Percentiles rank a stretch among this genome's conserved stretches.
phyloP scores from a whole-genome alignment of 2,888 invertebrate species.

The Aspidiotus destructor region DNA sequence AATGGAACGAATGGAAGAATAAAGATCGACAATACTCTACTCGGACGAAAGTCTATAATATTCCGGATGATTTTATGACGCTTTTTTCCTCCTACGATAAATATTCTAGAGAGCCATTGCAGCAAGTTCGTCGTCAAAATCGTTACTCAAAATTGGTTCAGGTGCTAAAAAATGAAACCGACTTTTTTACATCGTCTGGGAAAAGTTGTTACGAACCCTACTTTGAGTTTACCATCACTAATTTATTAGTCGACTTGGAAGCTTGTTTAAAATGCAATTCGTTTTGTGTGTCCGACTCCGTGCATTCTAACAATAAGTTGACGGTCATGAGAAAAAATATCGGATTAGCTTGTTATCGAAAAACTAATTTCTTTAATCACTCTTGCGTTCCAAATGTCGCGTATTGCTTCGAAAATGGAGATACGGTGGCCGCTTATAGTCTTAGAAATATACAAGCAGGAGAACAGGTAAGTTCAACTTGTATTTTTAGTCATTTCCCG shows the following conservation, averaged over 20 bases:
- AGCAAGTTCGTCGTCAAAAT: conserved; percentile 14
- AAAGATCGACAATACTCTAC: conserved; percentile 11
- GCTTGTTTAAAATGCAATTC: conserved; percentile 29
- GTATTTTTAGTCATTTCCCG: background rate
- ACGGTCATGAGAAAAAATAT: conserved; percentile 20
- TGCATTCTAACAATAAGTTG: conserved; percentile 8
- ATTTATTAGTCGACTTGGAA: conserved; percentile 25
- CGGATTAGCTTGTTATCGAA: conserved; percentile 28
- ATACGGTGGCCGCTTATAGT: conserved; percentile 16
- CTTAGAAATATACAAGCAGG: conserved; percentile 22
- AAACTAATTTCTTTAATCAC: conserved; percentile 29
- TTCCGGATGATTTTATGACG: conserved; percentile 25
- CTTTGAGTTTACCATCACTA: conserved; percentile 19
- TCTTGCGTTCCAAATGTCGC: conserved; percentile 28
- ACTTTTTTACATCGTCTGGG: conserved; percentile 15
- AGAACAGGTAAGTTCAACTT: conserved; percentile 17
- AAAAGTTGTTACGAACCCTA: conserved; percentile 15
- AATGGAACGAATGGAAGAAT: conserved; percentile 23
- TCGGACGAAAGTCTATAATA: conserved; percentile 12
- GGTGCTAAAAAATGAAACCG: conserved; percentile 25
- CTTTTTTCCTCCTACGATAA: conserved; percentile 21
- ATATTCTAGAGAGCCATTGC: conserved; percentile 9
- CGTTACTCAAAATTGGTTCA: conserved; percentile 19
- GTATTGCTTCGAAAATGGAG: conserved; percentile 25
- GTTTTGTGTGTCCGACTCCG: conserved; percentile 23